phyloP scores from a whole-genome alignment of 2,888 invertebrate genomes.

The Yponomeuta sedellus region DNA sequence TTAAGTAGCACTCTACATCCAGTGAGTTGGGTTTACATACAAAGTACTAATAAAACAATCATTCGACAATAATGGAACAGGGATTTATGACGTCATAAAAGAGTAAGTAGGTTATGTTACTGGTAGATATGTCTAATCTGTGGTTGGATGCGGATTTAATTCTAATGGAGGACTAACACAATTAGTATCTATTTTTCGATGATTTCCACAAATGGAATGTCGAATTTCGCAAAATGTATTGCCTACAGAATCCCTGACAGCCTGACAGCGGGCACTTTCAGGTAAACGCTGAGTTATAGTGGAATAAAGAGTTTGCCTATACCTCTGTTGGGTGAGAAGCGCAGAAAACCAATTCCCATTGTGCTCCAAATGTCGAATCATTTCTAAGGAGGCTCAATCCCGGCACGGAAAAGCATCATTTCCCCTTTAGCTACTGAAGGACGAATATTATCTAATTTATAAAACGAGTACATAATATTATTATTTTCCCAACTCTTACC shows the following conservation, averaged over 20 bases:
- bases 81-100: background rate
- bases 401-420: constrained; percentile 28
- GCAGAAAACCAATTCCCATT: constrained; percentile 20
- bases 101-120: background rate
- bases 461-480: background rate
- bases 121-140: background rate
- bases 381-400: constrained; percentile 24
- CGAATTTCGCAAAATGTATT: background rate
- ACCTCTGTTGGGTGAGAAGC: background rate
- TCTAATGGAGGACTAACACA: background rate
- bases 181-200: background rate
- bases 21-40: background rate
- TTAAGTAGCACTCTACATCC: constrained; percentile 8
- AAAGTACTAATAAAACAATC: constrained; percentile 20
- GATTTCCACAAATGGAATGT: background rate
- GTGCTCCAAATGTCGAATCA: constrained; percentile 21
- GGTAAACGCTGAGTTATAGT: background rate
- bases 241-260: background rate
- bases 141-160: background rate
- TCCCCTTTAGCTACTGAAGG: constrained; percentile 26
- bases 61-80: constrained; percentile 7
- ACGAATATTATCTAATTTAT: background rate
- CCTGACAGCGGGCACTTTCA: background rate
- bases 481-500: background rate
- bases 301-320: background rate